phyloP scores from a whole-genome alignment of 2,797 vertebrate species.

The Eleutherodactylus coqui region DNA sequence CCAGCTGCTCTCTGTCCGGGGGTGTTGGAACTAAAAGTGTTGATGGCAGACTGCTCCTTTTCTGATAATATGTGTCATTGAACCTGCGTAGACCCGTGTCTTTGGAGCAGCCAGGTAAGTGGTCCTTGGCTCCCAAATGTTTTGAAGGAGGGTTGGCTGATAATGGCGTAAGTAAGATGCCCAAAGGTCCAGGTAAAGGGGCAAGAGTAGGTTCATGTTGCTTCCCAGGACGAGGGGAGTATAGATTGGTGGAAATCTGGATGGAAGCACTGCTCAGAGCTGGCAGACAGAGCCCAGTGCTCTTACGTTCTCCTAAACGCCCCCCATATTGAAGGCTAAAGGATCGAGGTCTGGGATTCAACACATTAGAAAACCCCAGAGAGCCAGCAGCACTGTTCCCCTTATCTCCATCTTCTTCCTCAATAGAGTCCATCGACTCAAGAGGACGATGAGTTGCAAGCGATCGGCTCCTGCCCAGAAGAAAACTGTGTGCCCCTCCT shows the following conservation, averaged over 20 bases:
- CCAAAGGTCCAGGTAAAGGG: slow-evolving; percentile 52
- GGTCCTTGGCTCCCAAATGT: slow-evolving; percentile 27
- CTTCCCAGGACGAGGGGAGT: slow-evolving; percentile 54
- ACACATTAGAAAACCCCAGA: slow-evolving; percentile 62
- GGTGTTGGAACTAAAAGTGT: slow-evolving; percentile 67
- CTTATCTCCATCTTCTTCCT: slow-evolving; percentile 71
- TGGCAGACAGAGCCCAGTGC: slow-evolving; percentile 18
- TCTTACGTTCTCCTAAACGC: slow-evolving; percentile 29
- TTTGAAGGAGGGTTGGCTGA: slow-evolving; percentile 29
- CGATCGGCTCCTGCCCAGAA: slow-evolving; percentile 38
- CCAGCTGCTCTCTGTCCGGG: slow-evolving; percentile 65
- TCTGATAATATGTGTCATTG: slow-evolving; percentile 75
- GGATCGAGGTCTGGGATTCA: slow-evolving; percentile 61
- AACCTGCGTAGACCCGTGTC: slow-evolving; percentile 65
- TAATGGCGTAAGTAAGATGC: slow-evolving; percentile 53
- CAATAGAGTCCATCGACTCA: slow-evolving; percentile 75
- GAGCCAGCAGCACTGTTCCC: slow-evolving; percentile 44
- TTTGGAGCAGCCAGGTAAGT: slow-evolving; percentile 44
- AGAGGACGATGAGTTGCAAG: slow-evolving; percentile 45
- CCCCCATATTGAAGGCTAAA: slow-evolving; percentile 58
- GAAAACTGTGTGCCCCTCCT: slow-evolving; percentile 10
- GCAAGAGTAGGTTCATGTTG: slow-evolving; percentile 44
- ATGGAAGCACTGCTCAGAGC: slow-evolving; percentile 49
- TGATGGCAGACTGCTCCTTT: slow-evolving; percentile 76
- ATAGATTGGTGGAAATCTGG: slow-evolving; percentile 52